Evolutionary conservation across 2,888 invertebrate genomes (phyloP).

Genomic region (Palloptera scutellata): DNA sequence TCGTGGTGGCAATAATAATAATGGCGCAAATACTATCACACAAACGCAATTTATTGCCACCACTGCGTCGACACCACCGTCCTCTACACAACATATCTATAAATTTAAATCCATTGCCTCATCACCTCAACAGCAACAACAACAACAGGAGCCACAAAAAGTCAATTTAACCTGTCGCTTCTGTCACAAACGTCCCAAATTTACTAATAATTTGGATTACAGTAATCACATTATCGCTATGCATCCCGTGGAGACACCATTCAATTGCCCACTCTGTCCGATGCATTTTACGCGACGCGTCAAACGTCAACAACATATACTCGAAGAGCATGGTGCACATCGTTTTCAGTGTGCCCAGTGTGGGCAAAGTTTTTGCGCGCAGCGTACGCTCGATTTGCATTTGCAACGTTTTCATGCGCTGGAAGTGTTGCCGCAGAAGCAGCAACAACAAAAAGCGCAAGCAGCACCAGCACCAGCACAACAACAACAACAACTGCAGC

Average conservation of each 20-base stretch:
- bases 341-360: conserved; percentile 58
- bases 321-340: conserved; percentile 49
- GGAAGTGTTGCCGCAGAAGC: conserved; percentile 27
- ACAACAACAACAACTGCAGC: conserved; percentile 22
- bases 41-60: neutral
- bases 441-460: conserved; percentile 14
- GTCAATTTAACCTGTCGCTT: conserved; percentile 53
- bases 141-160: conserved; percentile 30
- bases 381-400: conserved; percentile 54
- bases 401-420: conserved; percentile 53
- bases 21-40: too few relatives aligned
- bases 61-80: conserved; percentile 1
- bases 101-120: neutral
- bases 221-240: conserved; percentile 57
- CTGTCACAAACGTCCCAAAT: conserved; percentile 58
- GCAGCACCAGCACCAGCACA: conserved; percentile 23
- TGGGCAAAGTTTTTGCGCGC: conserved; percentile 53
- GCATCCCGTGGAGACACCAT: conserved; percentile 55
- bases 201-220: conserved; percentile 54
- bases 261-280: conserved; percentile 55
- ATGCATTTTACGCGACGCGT: conserved; percentile 49
- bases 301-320: conserved; percentile 54
- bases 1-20: neutral
- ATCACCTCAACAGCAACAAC: conserved; percentile 29
- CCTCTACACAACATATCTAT: neutral